Base-by-base conservation (phyloP, 2,797 vertebrate genomes). In the Sphenodon punctatus region DNA sequence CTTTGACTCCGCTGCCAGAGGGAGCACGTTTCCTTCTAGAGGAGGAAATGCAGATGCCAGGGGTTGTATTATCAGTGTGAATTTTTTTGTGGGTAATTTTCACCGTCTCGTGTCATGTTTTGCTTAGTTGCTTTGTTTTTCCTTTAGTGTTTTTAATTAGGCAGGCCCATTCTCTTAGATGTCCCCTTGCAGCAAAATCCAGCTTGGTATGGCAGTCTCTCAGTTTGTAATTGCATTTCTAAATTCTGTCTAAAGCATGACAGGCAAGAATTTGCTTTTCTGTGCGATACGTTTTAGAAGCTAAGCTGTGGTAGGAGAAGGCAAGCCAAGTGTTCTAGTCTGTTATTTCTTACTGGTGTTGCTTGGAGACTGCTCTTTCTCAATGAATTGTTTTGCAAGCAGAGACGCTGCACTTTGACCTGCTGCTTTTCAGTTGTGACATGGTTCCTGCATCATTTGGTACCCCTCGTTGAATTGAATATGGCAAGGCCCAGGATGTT, bases 141-240 rank as follows among this genome's bases (percentile, higher is more conserved):
- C 60, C 64, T 71, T 86, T 8, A 11, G 55, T 12, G 1, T 78
- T 58, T 73, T n/a, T n/a, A 82, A 61, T 53, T 27, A 72, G 67
- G 68, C 78, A 76, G 74, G n/a, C 59, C 60, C 66, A 75, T 58
- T 84, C 76, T 87, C 84, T 22, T 55, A 5, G 60, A 88, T 72
- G 70, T 84, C 85, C 77, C 75, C 93, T 91, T 84, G 41, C 89
- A 85, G 89, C 88, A 89, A 89, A 91, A 87, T 90, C 72, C 78
- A 78, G 80, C 84, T 77, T 41, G 30, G 67, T 88, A 91, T 92
- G 89, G 89, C 91, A 91, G 70, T 27, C 77, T 87, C 49, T 42
- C 80, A 55, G 20, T 83, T 78, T 75, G 69, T 46, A 88, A 86
- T 76, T 76, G 56, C 38, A n/a, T 61, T 88, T 86, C 82, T 88